Evolutionary conservation across 2,797 vertebrate species (phyloP), one percentile per base, ranked within the genome.

Genomic region (Poecilia wingei): DNA sequence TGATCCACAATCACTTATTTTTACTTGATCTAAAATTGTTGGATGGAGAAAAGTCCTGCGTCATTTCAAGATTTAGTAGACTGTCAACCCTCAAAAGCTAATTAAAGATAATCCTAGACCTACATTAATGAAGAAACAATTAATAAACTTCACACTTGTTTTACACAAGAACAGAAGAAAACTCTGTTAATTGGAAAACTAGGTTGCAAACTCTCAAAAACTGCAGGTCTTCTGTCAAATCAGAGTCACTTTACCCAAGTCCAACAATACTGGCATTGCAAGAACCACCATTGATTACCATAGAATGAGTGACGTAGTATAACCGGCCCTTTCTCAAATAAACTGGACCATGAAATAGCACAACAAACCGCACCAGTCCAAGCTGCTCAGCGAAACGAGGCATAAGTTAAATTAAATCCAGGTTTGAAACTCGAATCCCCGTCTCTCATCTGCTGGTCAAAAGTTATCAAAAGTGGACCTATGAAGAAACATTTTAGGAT

Each of bases 21-120:
- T 57, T 28, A 57, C 53, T 69, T 69, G 39, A n/a, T 69, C 22
- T 43, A n/a, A 69, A 69, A 69, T 25, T 43, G 39, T 43, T 69
- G 66, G 66, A 43, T 41, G 66, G 22, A 41, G 39, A 69, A 43
- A 69, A 43, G 9, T 39, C 39, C 36, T 68, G 20, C 3, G 16
- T 9, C 33, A 64, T 36, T 64, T 64, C 59, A 18, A 64, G 16
- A 41, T 4, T 68, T 68, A 68, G 9, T 41, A 68, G 20, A 25
- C 20, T n/a, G 5, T 5, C 22, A 43, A 5, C n/a, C 22, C 4
- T 22, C 10, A 20, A 66, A 20, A 20, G 18, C 33, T 39, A 66
- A 66, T 39, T 22, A 20, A 66, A 22, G 7, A 39, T 39, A 6
- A 36, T 66, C 36, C 33, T 22, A 41, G 18, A 39, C 7, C 18